Base-by-base conservation (phyloP, 2,113 vertebrate species). In the Myrmophylax atrothorax region DNA sequence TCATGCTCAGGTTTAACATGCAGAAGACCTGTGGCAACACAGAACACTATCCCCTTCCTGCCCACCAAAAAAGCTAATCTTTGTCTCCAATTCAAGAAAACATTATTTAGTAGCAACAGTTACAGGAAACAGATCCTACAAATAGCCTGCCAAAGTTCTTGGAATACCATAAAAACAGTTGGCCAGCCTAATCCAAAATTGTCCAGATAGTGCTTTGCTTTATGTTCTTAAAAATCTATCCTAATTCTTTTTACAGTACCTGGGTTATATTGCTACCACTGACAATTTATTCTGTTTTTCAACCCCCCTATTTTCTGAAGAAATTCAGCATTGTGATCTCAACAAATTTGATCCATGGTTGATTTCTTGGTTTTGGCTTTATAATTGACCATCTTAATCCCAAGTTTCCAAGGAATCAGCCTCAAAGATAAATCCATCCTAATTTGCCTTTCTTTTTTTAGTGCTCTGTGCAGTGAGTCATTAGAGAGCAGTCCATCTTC, bases 341-440 rank as follows among this genome's bases (percentile, higher is more conserved):
- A 52, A 69, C 40, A 83, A 15, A 42, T 83, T 89, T 89, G 91
- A 70, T 90, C 56, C 46, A 23, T 58, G 44, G 89, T 11, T 86
- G 90, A 84, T 73, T 94, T 62, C 46, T 77, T 94, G 50, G 55
- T 94, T 96, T 96, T 47, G 24, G 24, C 62, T 73, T 87, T 6
- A 18, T 92, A 91, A 85, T 31, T 94, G 87, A 84, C 52, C 90
- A 84, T 84, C 63, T 93, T 97, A 90, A 93, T 95, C 72, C 78
- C 44, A 47, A 84, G 68, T 91, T 87, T 78, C 49, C 50, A 66
- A 92, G 59, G 29, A 95, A 63, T 96, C 74, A 31, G 49, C 85
- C 52, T 17, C 8, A 60, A 88, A 94, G 84, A 59, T 87, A 92
- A 95, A 89, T 92, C 23, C 5, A 12, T 87, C 55, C 53, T 72